Percentiles rank a stretch among this genome's conserved stretches.
Conservation (phyloP, 1,140 invertebrate genomes). For the Drosophila ohnishii region DNA sequence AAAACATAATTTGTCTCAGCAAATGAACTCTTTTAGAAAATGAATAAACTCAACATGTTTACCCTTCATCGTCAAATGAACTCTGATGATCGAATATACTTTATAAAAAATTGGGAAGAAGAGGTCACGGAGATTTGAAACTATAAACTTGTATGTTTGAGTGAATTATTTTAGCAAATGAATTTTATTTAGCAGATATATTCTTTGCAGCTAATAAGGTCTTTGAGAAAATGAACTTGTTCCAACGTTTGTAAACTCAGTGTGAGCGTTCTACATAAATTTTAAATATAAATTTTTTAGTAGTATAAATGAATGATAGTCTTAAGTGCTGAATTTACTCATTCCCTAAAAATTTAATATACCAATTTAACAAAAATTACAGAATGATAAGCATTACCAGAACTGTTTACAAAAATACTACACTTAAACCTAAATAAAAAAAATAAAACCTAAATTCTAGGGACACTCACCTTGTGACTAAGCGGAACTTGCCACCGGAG, state of each 20-base stretch:
- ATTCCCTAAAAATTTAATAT: too few relatives aligned
- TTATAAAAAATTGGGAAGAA: not conserved
- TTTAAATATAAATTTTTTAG: not conserved
- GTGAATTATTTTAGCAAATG: too few relatives aligned
- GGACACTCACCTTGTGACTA: constrained; percentile 74
- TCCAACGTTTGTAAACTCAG: not conserved
- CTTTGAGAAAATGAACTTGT: not conserved
- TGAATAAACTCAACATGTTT: not conserved
- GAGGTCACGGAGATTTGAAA: not conserved
- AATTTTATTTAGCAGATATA: not conserved
- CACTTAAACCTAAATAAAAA: not conserved
- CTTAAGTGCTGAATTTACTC: too few relatives aligned
- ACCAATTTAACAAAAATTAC: too few relatives aligned
- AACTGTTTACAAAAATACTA: too few relatives aligned
- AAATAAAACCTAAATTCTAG: too few relatives aligned
- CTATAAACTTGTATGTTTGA: not conserved
- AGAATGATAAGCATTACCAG: too few relatives aligned
- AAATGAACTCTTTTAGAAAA: not conserved
- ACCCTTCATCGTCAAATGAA: not conserved
- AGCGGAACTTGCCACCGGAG: constrained; percentile 76
- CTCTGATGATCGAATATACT: not conserved
- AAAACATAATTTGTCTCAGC: not conserved
- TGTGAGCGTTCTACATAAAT: too few relatives aligned
- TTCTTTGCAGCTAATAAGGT: not conserved
- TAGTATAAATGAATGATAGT: not conserved